Evolutionary conservation across 1,140 invertebrate species (phyloP).

Genomic region (Drosophila leontia): DNA sequence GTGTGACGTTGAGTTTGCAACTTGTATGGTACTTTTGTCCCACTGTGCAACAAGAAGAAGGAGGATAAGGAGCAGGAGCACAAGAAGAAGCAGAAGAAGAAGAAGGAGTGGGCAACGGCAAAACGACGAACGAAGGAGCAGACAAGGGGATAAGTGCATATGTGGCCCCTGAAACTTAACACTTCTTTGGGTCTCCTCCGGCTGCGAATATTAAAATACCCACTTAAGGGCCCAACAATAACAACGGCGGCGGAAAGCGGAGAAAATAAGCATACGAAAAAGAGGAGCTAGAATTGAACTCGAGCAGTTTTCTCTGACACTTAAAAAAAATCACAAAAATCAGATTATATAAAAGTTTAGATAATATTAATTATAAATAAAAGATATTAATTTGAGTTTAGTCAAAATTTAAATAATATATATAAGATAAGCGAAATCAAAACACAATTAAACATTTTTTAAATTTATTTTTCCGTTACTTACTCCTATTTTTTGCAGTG

Average conservation of each 20-base stretch:
- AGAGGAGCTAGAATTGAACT: conserved; percentile 40
- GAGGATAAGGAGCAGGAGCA: conserved; percentile 15
- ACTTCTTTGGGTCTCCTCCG: conserved; percentile 59
- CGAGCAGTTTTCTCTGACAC: conserved; percentile 27
- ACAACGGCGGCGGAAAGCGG: conserved; percentile 38
- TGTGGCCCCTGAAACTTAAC: conserved; percentile 78
- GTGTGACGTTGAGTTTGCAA: neutral
- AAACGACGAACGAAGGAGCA: conserved; percentile 39
- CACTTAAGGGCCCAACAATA: conserved; percentile 73
- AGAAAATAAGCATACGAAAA: conserved; percentile 45
- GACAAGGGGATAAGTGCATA: conserved; percentile 61
- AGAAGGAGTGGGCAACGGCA: neutral
- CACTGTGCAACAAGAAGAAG: conserved; percentile 11
- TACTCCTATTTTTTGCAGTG: neutral
- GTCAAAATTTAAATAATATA: neutral
- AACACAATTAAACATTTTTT: neutral
- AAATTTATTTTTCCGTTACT: neutral
- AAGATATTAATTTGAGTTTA: neutral
- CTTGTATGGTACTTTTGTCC: no score
- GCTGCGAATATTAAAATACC: conserved; percentile 81
- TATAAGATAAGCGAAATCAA: no score
- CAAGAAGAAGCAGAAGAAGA: conserved; percentile 7
- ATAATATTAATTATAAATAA: no score
- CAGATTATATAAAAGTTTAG: no score
- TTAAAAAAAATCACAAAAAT: neutral